Percentiles rank a stretch among this genome's conserved stretches.
phyloP scores from a whole-genome alignment of 2,113 vertebrate species.

The Reinhardtius hippoglossoides region DNA sequence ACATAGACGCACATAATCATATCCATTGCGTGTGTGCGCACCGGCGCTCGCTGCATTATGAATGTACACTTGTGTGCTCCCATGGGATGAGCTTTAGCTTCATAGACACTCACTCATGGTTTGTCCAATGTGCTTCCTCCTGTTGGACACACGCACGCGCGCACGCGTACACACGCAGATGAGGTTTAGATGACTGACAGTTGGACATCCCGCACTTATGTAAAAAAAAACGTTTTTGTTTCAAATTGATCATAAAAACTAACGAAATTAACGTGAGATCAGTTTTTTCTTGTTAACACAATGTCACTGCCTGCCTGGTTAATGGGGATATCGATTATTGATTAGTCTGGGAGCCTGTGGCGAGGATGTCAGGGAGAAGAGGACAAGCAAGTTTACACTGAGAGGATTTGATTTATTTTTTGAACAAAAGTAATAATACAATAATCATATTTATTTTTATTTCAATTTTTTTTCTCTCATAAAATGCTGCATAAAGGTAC shows the following conservation, averaged over 20 bases:
- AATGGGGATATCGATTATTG: constrained; percentile 78
- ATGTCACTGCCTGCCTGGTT: constrained; percentile 70
- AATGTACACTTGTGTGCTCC: constrained; percentile 53
- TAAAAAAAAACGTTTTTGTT: constrained; percentile 16
- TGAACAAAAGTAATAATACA: not conserved
- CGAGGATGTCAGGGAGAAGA: constrained; percentile 35
- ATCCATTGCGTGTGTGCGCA: not conserved
- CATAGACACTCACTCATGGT: constrained; percentile 36
- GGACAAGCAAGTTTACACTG: constrained; percentile 16
- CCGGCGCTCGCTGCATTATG: constrained; percentile 55
- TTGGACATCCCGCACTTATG: not conserved
- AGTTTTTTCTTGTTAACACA: constrained; percentile 31
- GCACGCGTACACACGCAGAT: constrained; percentile 13
- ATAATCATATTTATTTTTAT: not conserved
- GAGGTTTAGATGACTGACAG: constrained; percentile 36
- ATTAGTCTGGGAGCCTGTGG: constrained; percentile 63
- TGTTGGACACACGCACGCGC: constrained; percentile 42
- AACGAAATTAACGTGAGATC: constrained; percentile 43
- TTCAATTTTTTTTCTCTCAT: not conserved
- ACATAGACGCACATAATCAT: not conserved
- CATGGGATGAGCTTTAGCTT: constrained; percentile 44
- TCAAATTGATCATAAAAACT: constrained; percentile 19
- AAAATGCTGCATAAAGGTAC: not conserved
- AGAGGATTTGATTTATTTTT: constrained; percentile 1
- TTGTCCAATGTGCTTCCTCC: constrained; percentile 68